Evolutionary conservation across 2,113 vertebrate species (phyloP), one percentile per base, ranked within the genome.

Genomic region (Eudorcas thomsonii): DNA sequence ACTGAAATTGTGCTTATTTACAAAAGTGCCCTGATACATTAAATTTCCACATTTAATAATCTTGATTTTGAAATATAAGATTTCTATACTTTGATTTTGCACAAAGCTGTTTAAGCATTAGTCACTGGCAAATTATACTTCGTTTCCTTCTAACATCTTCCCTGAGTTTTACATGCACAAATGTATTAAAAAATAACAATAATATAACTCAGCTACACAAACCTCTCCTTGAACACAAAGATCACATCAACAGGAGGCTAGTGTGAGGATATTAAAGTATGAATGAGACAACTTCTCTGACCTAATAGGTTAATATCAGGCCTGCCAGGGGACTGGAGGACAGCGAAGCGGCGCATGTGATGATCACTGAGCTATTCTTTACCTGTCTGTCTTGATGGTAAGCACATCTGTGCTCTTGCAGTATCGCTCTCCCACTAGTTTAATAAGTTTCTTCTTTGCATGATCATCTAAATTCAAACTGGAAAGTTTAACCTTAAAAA

Each of bases 391-490:
- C 57, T 26, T 99, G 98, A 99, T 99, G 93, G 99, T 99, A 93
- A 99, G 99, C 0, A 97, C 81, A 97, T 99, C 99, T 0, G 99
- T 99, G 4, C 99, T 97, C 98, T 96, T 98, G 98, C 99, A 99
- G 98, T 99, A 99, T 77, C 99, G 98, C 13, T 99, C 98, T 81
- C 99, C 99, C 15, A 99, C 99, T 4, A 99, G 99, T 98, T 99
- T 99, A 96, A 99, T 98, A 64, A 99, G 98, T 98, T 99, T 99
- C 98, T 99, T 99, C 97, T 98, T 99, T 59, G 99, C 99, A 6
- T 99, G 99, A 16, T 99, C 99, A 94, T 99, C 99, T 97, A 99
- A 99, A 97, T 99, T 99, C 97, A 99, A 98, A 98, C 97, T 99
- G 87, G 99, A 99, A 97, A 99, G 98, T 98, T 99, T 99, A 52